phyloP scores from a whole-genome alignment of 1,140 invertebrate species.

The Drosophila serrata region DNA sequence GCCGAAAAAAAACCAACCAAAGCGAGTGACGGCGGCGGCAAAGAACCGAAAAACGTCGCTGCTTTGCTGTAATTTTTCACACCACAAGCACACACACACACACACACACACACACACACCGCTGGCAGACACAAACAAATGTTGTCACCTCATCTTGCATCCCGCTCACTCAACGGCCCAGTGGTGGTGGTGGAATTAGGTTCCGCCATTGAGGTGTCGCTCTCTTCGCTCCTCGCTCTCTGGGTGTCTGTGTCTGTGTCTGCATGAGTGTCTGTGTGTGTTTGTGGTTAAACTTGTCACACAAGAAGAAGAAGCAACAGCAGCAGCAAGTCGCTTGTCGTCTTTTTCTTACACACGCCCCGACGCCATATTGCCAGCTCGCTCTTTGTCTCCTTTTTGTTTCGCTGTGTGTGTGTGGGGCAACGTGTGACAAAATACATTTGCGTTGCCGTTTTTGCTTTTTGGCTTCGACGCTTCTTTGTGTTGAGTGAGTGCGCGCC shows the following conservation, averaged over 20 bases:
- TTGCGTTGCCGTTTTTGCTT: slow-evolving; percentile 78
- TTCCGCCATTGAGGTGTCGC: slow-evolving; percentile 78
- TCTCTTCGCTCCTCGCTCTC: slow-evolving; percentile 51
- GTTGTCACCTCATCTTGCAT: slow-evolving; percentile 43
- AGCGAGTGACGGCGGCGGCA: slow-evolving; percentile 14
- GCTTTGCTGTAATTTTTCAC: slow-evolving; percentile 81
- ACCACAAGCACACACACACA: slow-evolving; percentile 42
- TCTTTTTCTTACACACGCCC: slow-evolving; percentile 75
- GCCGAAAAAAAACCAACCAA: slow-evolving; percentile 40
- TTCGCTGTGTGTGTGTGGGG: slow-evolving; percentile 26
- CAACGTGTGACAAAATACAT: slow-evolving; percentile 83
- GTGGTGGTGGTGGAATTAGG: slow-evolving; percentile 45
- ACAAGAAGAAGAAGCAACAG: slow-evolving; percentile 67
- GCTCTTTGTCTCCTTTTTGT: slow-evolving; percentile 57
- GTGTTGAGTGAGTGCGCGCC: slow-evolving; percentile 33
- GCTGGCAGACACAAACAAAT: slow-evolving; percentile 20
- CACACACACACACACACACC: slow-evolving; percentile 3
- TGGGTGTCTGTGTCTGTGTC: slow-evolving; percentile 11
- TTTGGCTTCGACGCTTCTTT: slow-evolving; percentile 62
- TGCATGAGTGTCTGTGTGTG: slow-evolving; percentile 55
- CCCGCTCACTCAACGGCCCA: slow-evolving; percentile 30
- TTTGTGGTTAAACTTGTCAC: slow-evolving; percentile 84
- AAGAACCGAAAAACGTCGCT: slow-evolving; percentile 52
- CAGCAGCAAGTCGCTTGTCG: slow-evolving; percentile 70
- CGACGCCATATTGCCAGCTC: slow-evolving; percentile 61